Evolutionary conservation across 2,113 vertebrate genomes (phyloP).

Genomic region (Nibea coibor): DNA sequence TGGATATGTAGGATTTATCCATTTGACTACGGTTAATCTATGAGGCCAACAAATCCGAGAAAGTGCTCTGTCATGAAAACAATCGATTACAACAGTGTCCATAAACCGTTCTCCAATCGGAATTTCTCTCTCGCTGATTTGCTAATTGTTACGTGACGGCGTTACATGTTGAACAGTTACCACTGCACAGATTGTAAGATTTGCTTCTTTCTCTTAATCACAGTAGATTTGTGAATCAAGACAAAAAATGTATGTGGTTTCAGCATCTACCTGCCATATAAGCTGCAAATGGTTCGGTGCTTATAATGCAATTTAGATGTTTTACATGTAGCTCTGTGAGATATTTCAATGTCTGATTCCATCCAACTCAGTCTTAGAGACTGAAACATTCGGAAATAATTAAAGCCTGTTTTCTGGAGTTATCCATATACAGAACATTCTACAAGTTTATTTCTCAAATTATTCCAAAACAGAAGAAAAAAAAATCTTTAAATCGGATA

Average conservation of each 20-base stretch:
- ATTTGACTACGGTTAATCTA: conserved; percentile 52
- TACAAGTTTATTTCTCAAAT: conserved; percentile 78
- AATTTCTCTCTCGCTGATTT: conserved; percentile 53
- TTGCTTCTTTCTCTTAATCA: conserved; percentile 82
- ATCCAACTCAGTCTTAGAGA: conserved; percentile 66
- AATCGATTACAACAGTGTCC: conserved; percentile 70
- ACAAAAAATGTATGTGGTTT: conserved; percentile 82
- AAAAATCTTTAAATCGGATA: conserved; percentile 69
- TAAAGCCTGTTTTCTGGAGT: conserved; percentile 81
- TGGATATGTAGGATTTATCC: conserved; percentile 61
- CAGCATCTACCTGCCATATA: conserved; percentile 88
- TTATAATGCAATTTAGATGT: conserved; percentile 58
- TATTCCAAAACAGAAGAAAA: conserved; percentile 70
- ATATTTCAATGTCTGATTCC: conserved; percentile 62
- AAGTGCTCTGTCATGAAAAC: conserved; percentile 78
- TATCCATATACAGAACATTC: conserved; percentile 81
- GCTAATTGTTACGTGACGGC: conserved; percentile 72
- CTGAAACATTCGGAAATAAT: conserved; percentile 78
- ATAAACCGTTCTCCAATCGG: conserved; percentile 57
- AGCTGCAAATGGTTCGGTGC: conserved; percentile 75
- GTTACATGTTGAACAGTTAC: conserved; percentile 92
- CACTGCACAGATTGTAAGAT: conserved; percentile 92
- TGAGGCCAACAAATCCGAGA: conserved; percentile 63
- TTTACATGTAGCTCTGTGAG: conserved; percentile 67
- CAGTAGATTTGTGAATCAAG: conserved; percentile 82